These are phyloP conservation scores for Cynodonichthys magdalenae DNA, from an alignment of 2,797 vertebrate genomes.

Conservation along the genomic window DNA sequence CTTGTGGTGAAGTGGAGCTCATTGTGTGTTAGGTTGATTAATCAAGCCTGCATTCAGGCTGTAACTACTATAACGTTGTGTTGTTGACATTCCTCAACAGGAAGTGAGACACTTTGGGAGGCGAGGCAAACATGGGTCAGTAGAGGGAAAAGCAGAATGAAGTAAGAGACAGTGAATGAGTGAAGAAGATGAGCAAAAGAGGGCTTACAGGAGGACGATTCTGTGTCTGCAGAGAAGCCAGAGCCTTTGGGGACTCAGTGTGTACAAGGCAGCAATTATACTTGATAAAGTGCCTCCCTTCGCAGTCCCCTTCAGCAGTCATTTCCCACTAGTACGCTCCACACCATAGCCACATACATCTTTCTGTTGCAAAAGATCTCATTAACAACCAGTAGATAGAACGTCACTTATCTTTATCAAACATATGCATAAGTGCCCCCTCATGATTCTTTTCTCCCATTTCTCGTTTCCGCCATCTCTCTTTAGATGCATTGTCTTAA, in stretches of 20 bases:
- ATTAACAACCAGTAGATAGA: constrained; percentile 86
- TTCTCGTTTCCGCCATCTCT: constrained; percentile 8
- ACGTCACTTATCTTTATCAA: constrained; percentile 88
- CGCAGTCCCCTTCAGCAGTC: constrained; percentile 67
- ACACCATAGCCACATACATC: constrained; percentile 68
- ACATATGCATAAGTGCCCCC: constrained; percentile 82
- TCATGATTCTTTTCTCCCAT: constrained; percentile 44
- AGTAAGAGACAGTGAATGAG: constrained; percentile 11
- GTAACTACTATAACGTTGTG: constrained; percentile 43
- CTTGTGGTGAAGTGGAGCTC: constrained; percentile 38
- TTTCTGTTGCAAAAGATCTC: constrained; percentile 74
- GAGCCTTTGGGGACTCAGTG: constrained; percentile 68
- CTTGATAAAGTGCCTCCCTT: constrained; percentile 80
- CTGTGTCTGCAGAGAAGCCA: constrained; percentile 58
- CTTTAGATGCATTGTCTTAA: constrained; percentile 79
- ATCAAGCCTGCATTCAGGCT: constrained; percentile 53
- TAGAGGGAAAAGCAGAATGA: constrained; percentile 7
- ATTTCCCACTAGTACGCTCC: constrained; percentile 69
- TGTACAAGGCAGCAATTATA: constrained; percentile 82
- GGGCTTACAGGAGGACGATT: constrained; percentile 49
- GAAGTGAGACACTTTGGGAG: constrained; percentile 41
- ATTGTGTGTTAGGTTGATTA: constrained; percentile 68
- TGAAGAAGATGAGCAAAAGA: constrained; percentile 32
- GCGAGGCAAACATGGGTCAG: constrained; percentile 34
- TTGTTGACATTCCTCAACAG: constrained; percentile 57